Percentiles rank a stretch among this genome's conserved stretches.
Conservation (phyloP, 2,797 vertebrate species). For the Lycodopsis pacificus region DNA sequence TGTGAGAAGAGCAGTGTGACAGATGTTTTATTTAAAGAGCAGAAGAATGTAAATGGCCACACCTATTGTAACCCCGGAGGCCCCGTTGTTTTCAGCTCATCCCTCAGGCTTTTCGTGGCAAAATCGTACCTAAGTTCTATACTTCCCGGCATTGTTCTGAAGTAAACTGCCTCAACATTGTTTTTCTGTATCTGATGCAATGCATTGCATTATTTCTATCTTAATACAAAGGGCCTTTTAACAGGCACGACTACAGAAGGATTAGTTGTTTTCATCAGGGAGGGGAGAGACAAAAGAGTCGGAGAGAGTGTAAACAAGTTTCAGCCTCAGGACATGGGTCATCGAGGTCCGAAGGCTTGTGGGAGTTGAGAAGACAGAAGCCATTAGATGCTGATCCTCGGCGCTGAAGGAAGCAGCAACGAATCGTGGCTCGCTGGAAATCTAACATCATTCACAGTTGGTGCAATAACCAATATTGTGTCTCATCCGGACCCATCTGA, state of each 20-base stretch:
- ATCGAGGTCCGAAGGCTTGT: constrained; percentile 32
- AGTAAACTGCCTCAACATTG: not conserved
- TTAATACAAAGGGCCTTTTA: constrained; percentile 27
- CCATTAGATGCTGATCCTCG: constrained; percentile 52
- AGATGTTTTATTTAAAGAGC: constrained; percentile 16
- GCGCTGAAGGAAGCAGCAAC: constrained; percentile 4
- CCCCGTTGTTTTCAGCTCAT: constrained; percentile 15
- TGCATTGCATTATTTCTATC: constrained; percentile 15
- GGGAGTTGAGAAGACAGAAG: constrained; percentile 41
- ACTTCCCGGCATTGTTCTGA: constrained; percentile 7
- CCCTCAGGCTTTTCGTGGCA: not conserved
- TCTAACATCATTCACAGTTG: constrained; percentile 24
- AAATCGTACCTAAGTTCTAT: not conserved
- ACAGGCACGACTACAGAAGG: not conserved
- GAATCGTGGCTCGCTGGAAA: constrained; percentile 36
- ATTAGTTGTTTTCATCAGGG: constrained; percentile 27
- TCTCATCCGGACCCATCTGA: constrained; percentile 18
- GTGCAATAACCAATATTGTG: constrained; percentile 26
- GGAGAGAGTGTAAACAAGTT: constrained; percentile 42
- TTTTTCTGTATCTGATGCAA: constrained; percentile 24
- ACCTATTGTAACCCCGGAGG: not conserved
- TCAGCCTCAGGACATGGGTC: constrained; percentile 37
- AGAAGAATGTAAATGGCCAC: constrained; percentile 19
- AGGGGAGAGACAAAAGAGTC: constrained; percentile 12
- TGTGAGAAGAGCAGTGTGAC: constrained; percentile 19